phyloP scores from a whole-genome alignment of 2,113 vertebrate species.

The Taurulus bubalis region DNA sequence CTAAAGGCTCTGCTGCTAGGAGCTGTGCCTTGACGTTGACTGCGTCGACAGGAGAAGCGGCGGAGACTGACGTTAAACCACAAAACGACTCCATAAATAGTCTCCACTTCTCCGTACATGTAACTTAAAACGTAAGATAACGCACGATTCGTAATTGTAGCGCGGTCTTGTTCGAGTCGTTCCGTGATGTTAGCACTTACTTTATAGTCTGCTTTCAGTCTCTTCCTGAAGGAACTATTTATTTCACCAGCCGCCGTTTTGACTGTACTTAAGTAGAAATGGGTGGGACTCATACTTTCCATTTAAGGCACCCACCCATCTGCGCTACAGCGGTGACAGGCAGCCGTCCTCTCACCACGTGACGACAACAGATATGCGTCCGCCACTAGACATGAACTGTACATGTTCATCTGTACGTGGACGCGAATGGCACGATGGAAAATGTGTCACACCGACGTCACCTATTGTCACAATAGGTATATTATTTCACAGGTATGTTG shows the following conservation, averaged over 20 bases:
- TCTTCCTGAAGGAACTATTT: conserved; percentile 37
- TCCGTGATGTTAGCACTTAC: conserved; percentile 55
- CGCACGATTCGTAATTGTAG: rapidly evolving
- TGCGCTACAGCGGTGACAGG: not conserved
- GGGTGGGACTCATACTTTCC: conserved; percentile 76
- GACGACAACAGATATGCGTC: conserved; percentile 12
- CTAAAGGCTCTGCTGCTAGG: not conserved
- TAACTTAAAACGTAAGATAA: not conserved
- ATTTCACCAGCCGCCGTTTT: not conserved
- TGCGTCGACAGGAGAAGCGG: not conserved
- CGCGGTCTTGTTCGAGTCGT: not conserved
- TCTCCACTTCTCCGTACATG: too few species aligned
- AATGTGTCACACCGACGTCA: conserved; percentile 22
- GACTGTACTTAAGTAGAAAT: conserved; percentile 31
- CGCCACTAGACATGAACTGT: not conserved
- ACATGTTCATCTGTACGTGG: not conserved
- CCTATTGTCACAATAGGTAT: not conserved
- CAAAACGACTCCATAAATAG: conserved; percentile 5
- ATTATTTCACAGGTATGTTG: not conserved
- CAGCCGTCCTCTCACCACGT: not conserved
- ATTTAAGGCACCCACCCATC: conserved; percentile 50
- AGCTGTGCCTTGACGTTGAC: not conserved
- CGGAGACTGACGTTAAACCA: not conserved
- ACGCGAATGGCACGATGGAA: conserved; percentile 14
- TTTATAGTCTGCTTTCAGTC: not conserved